These are phyloP conservation scores for Bursaphelenchus mucronatus DNA, from an alignment of 1,140 invertebrate genomes.

Conservation along the genomic window DNA sequence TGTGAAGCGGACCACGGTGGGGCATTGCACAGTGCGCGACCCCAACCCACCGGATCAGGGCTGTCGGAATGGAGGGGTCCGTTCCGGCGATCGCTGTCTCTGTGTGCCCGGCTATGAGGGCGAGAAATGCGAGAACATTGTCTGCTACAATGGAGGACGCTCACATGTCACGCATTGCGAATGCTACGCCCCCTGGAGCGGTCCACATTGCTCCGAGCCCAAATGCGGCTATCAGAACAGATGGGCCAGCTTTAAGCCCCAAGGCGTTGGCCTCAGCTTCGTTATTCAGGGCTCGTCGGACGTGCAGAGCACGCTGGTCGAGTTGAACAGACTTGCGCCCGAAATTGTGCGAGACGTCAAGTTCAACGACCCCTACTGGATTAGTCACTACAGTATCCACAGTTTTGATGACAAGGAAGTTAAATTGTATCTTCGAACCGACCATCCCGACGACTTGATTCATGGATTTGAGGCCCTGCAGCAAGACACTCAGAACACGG, in stretches of 20 bases:
- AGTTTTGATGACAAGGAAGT: slow-evolving; percentile 9
- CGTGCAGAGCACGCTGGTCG: background rate
- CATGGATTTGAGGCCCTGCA: background rate
- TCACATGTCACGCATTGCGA: background rate
- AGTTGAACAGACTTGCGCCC: background rate
- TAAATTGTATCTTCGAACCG: background rate
- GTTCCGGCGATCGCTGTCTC: background rate
- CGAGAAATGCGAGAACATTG: slow-evolving; percentile 6
- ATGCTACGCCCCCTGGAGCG: background rate
- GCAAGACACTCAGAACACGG: background rate
- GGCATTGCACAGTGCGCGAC: slow-evolving; percentile 5
- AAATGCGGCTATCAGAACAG: too few relatives aligned
- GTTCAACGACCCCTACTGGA: slow-evolving; percentile 4
- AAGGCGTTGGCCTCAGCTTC: too few relatives aligned
- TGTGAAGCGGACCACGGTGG: slow-evolving; percentile 7
- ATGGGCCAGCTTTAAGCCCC: too few relatives aligned
- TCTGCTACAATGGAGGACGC: slow-evolving; percentile 1
- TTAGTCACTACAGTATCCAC: slow-evolving; percentile 9
- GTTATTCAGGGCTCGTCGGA: slow-evolving; percentile 5
- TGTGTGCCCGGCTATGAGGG: slow-evolving; percentile 6
- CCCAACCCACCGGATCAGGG: background rate
- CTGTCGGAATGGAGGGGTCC: slow-evolving; percentile 12
- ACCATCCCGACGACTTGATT: background rate
- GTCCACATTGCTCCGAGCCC: too few relatives aligned
- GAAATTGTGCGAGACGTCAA: background rate